Evolutionary conservation across 2,888 invertebrate species (phyloP), one percentile per base, ranked within the genome.

Genomic region (Drosophila kuntzei): DNA sequence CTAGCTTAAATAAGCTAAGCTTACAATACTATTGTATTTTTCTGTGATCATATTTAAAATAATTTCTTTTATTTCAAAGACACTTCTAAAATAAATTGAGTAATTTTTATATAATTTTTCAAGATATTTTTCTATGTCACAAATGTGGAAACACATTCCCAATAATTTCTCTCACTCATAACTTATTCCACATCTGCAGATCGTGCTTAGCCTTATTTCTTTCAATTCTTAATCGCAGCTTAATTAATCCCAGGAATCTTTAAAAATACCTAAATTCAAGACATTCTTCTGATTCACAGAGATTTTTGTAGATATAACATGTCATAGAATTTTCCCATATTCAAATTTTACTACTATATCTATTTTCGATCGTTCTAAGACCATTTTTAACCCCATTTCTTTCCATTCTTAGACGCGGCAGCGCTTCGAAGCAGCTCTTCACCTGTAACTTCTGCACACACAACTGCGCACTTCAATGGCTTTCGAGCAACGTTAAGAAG

Each of bases 381-480:
- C 46, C 1, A 16, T 43, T 2, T 14, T 14, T 43, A 32, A 54
- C 20, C 14, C 5, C n/a, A 29, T 12, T 34, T 47, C 1, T 22
- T 9, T 29, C 0, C 5, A 32, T 46, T 62, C 58, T 0, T 55
- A 92, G 92, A 55, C 87, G 89, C 22, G 90, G 89, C 69, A 92
- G 92, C 62, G 86, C 89, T 3, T 91, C 92, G 2, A 91, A 91
- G 54, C 89, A 91, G 37, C 79, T 92, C 4, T 92, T 92, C 55
- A 91, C 89, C 29, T 92, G 92, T 64, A 89, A 89, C 53, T 92
- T 92, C 64, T 92, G 92, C 58, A 91, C 91, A 8, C 82, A 86
- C 7, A 79, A 80, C 57, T 92, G 92, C 60, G 91, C 90, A 7
- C 80, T 88, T n/a, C 68, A 79, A 9, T 92, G 92, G 92, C 61